Percentiles rank a stretch among this genome's conserved stretches.
These are phyloP conservation scores for Oncorhynchus kisutch DNA, from an alignment of 2,113 vertebrate genomes.

Conservation along the genomic window DNA sequence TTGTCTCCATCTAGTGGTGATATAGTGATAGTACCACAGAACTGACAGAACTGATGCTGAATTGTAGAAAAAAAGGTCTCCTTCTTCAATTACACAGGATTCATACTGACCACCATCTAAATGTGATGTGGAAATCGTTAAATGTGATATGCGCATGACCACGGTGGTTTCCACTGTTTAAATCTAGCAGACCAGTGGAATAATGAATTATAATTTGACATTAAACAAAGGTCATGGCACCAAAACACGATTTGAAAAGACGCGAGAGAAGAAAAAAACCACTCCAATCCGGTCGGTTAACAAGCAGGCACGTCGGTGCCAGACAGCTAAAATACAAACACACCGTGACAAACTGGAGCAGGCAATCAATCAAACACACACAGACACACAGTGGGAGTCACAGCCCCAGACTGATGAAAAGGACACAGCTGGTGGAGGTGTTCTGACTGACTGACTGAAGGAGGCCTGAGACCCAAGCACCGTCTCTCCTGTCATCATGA, in stretches of 20 bases:
- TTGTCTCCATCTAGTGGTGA: conserved; percentile 66
- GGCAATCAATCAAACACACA: conserved; percentile 17
- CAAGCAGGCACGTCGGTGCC: not conserved
- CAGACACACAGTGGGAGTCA: not conserved
- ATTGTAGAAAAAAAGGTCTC: no score
- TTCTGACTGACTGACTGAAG: conserved; percentile 8
- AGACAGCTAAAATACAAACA: conserved; percentile 11
- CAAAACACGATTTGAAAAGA: not conserved
- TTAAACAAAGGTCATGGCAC: not conserved
- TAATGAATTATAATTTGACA: not conserved
- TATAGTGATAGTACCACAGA: not conserved
- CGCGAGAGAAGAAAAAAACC: no score
- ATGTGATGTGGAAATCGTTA: not conserved
- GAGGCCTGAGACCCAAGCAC: conserved; percentile 27
- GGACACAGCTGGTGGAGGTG: conserved; percentile 39
- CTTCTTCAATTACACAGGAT: not conserved
- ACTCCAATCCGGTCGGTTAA: no score
- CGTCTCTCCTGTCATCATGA: conserved; percentile 50
- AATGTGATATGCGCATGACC: not conserved
- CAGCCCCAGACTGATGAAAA: conserved; percentile 38
- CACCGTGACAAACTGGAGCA: not conserved
- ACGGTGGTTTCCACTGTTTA: not conserved
- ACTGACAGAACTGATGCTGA: not conserved
- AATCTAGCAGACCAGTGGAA: not conserved
- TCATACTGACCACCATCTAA: not conserved